Evolutionary conservation across 37 sponge, comb jelly and placozoan genomes (phyloP).

Genomic region (Chondrosia reniformis): DNA sequence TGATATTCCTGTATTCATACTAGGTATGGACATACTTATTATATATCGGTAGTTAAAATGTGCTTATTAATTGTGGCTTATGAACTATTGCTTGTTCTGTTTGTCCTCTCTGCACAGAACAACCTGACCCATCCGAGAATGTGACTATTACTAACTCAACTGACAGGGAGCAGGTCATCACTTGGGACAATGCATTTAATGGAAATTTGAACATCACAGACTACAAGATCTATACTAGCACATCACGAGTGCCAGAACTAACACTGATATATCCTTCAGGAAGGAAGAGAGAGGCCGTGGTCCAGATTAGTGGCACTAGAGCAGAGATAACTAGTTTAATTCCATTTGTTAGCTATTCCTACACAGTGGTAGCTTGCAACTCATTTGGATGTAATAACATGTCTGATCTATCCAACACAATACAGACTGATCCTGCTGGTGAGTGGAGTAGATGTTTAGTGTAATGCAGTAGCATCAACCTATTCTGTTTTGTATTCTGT

Average conservation of each 20-base stretch:
- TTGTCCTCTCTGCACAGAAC: conserved; percentile 24
- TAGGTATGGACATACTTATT: no score
- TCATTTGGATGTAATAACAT: conserved; percentile 39
- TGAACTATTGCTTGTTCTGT: background rate
- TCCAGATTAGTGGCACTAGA: background rate
- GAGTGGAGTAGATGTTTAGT: no score
- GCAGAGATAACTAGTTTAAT: conserved; percentile 12
- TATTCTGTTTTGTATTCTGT: no score
- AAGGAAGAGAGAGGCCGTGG: background rate
- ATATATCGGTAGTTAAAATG: no score
- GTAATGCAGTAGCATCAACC: no score
- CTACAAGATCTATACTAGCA: conserved; percentile 20
- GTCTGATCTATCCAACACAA: conserved; percentile 17
- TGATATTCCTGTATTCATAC: conserved; percentile 24
- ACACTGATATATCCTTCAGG: background rate
- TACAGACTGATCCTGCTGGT: conserved; percentile 47
- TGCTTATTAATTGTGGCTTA: background rate
- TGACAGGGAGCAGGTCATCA: conserved; percentile 26
- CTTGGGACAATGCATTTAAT: conserved; percentile 49
- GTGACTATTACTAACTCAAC: background rate
- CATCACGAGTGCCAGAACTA: background rate
- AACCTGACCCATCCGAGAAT: conserved; percentile 46
- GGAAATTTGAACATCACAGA: conserved; percentile 46
- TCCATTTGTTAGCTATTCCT: conserved; percentile 53
- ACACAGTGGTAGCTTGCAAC: conserved; percentile 45